Evolutionary conservation across 2,113 vertebrate species (phyloP).

Genomic region (Sialia sialis): DNA sequence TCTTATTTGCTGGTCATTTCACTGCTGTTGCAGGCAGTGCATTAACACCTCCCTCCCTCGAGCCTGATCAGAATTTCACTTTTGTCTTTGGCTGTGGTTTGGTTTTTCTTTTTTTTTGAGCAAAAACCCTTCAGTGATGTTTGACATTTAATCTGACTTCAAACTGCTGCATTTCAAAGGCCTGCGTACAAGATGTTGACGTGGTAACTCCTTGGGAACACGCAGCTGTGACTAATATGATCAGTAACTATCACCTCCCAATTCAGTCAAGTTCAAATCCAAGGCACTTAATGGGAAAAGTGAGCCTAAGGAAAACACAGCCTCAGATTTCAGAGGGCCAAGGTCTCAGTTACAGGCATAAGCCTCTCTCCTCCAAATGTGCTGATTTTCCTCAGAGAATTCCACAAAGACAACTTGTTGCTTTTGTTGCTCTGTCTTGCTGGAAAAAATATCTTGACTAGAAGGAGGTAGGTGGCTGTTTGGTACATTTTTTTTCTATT

Average conservation of each 20-base stretch:
- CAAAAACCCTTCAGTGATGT: not conserved
- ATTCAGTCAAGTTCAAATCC: not conserved
- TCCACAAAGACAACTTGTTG: not conserved
- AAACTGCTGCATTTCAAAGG: not conserved
- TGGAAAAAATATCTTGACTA: not conserved
- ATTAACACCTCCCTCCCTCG: not conserved
- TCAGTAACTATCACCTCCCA: not conserved
- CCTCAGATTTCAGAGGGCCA: conserved; percentile 3
- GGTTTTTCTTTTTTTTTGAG: not conserved
- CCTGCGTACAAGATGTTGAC: not conserved
- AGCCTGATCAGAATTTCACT: not conserved
- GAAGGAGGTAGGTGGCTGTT: not conserved
- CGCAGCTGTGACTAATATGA: conserved; percentile 31
- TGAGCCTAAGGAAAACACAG: conserved; percentile 11
- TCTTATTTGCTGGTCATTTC: not conserved
- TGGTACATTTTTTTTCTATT: not conserved
- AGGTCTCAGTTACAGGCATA: not conserved
- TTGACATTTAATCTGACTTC: not conserved
- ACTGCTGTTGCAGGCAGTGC: not conserved
- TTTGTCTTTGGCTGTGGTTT: not conserved
- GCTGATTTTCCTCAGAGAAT: not conserved
- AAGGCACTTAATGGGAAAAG: conserved; percentile 15
- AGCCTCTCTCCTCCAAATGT: not conserved
- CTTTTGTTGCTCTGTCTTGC: not conserved
- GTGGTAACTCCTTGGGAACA: not conserved